A percentile compares a stretch with the other conserved stretches of the same genome.
These are phyloP conservation scores for Podarcis lilfordi DNA, from an alignment of 2,797 vertebrate species.

Conservation along the genomic window DNA sequence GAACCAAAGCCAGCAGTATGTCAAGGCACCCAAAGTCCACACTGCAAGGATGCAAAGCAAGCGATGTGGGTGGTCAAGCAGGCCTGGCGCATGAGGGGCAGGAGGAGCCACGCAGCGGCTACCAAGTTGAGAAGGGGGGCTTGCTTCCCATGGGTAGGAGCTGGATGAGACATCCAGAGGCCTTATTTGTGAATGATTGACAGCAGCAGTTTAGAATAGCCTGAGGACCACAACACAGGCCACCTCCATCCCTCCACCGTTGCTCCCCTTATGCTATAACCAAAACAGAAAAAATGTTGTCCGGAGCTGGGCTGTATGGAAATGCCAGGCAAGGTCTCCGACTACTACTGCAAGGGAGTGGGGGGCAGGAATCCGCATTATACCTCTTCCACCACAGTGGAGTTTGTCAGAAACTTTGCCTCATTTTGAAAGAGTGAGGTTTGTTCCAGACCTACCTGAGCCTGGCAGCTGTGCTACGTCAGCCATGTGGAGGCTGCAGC, in stretches of 20 bases:
- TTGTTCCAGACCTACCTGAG: background rate
- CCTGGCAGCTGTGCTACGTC: no score
- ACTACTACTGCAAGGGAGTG: background rate
- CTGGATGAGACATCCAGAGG: background rate
- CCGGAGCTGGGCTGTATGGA: no score
- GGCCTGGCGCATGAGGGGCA: background rate
- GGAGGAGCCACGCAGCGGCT: background rate
- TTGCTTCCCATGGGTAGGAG: background rate
- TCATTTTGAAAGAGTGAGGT: background rate
- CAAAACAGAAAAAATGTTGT: background rate
- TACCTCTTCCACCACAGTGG: no score
- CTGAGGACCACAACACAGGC: background rate
- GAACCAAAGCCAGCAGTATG: background rate
- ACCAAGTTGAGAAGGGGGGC: no score
- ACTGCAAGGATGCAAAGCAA: background rate
- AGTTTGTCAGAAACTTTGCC: background rate
- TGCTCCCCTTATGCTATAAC: background rate
- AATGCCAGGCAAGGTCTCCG: background rate
- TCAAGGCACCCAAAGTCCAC: background rate
- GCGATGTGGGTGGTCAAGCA: background rate
- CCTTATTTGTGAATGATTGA: background rate
- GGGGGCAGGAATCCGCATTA: no score
- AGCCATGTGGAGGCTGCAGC: background rate
- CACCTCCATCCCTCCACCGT: no score
- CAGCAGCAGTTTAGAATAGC: no score